Percentiles rank a stretch among this genome's conserved stretches.
These are phyloP conservation scores for Pluvialis apricaria DNA, from an alignment of 2,113 vertebrate species.

Conservation along the genomic window DNA sequence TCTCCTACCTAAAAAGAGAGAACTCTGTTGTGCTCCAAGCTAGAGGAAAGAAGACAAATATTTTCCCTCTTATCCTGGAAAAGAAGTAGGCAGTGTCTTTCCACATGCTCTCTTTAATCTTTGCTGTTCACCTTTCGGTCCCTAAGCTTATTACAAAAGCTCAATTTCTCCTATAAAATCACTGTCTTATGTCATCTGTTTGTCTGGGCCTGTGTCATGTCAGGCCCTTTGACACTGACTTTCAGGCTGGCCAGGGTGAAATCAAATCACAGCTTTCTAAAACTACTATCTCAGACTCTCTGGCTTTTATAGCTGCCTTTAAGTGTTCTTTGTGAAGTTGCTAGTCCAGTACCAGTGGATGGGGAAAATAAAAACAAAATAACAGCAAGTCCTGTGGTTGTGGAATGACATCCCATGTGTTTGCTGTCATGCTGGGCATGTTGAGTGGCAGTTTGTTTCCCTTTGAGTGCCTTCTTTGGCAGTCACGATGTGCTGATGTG, in stretches of 20 bases:
- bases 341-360: not conserved
- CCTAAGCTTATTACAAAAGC: not conserved
- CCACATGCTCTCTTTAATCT: not conserved
- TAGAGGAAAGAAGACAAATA: not conserved
- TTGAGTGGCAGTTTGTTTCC: slow-evolving; percentile 22
- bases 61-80: not conserved
- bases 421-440: not conserved
- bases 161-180: not conserved
- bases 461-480: not conserved
- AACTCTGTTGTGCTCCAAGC: not conserved
- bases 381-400: not conserved
- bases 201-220: not conserved
- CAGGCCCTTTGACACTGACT: not conserved
- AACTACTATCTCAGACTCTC: not conserved
- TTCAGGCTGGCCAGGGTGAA: not conserved
- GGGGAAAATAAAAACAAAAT: slow-evolving; percentile 14
- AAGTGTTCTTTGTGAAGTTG: not conserved
- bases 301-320: not conserved
- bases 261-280: not conserved
- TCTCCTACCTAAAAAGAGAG: not conserved
- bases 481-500: not conserved
- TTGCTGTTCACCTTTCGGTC: not conserved
- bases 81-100: not conserved
- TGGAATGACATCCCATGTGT: not conserved
- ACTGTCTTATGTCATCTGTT: not conserved